A percentile compares a stretch with the other conserved stretches of the same genome.
These are phyloP conservation scores for Cheilosia scutellata DNA, from an alignment of 2,888 invertebrate species.

Conservation along the genomic window DNA sequence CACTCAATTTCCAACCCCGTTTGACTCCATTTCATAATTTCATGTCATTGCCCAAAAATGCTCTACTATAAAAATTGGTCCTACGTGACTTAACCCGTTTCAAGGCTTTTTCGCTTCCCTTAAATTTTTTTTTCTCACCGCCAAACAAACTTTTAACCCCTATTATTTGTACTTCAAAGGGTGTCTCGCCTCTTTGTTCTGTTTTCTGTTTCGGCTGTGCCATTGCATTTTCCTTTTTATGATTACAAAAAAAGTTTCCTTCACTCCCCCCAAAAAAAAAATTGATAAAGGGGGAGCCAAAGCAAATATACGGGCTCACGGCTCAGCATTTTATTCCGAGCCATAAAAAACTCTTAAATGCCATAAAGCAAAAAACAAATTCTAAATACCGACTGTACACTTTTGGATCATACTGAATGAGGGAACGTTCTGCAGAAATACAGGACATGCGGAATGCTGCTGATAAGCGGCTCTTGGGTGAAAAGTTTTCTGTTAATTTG, in stretches of 20 bases:
- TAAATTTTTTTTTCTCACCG: slow-evolving; percentile 1
- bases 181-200: slow-evolving; percentile 75
- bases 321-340: slow-evolving; percentile 65
- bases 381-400: slow-evolving; percentile 44
- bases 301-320: slow-evolving; percentile 46
- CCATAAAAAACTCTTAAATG: slow-evolving; percentile 59
- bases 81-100: slow-evolving; percentile 72
- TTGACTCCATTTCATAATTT: slow-evolving; percentile 51
- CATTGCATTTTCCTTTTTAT: slow-evolving; percentile 62
- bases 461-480: slow-evolving; percentile 67
- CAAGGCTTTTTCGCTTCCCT: slow-evolving; percentile 22
- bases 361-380: slow-evolving; percentile 52
- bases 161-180: slow-evolving; percentile 73
- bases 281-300: neutral
- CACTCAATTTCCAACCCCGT: slow-evolving; percentile 1
- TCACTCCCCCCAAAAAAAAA: neutral
- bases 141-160: slow-evolving; percentile 66
- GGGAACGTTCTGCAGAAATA: slow-evolving; percentile 5
- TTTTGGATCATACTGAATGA: slow-evolving; percentile 12
- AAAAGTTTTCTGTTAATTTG: slow-evolving; percentile 73
- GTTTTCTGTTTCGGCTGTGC: slow-evolving; percentile 58
- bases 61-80: slow-evolving; percentile 55
- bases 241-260: slow-evolving; percentile 43
- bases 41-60: slow-evolving; percentile 31
- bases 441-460: slow-evolving; percentile 54